Base-by-base conservation (phyloP, 2,888 invertebrate genomes). In the Polyploca ridens region DNA sequence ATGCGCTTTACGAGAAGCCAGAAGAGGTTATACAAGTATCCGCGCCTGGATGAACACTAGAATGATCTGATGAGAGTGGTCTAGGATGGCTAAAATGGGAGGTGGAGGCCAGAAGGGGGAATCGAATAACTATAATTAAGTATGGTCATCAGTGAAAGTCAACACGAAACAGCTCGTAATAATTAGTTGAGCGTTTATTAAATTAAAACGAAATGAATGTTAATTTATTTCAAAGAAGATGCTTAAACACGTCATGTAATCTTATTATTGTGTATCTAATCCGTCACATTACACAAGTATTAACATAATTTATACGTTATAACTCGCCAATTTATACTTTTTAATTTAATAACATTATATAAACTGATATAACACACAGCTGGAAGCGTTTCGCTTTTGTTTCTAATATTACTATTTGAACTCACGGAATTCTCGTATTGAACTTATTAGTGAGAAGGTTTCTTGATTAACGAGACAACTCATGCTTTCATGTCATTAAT, bases 251-350 rank as follows among this genome's bases (percentile, higher is more conserved):
- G 14, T 61, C 16, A 61, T 61, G 41, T 13, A 41, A 41, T 41
- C 16, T 44, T 16, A 58, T 63, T 38, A 41, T 16, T 35, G 66
- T 68, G 61, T 64, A 64, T 66, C 66, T 67, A 63, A 64, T 64
- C 62, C 58, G 58, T 66, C 41, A 11, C 27, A 65, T 73, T 73
- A 69, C 69, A 71, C 68, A 75, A 75, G 60, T 63, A 70, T 72
- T 75, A 73, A 72, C 75, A 73, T 75, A 75, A 73, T 75, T 69
- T 70, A 62, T 60, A 62, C 66, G 63, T 66, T 61, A 27, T 6
- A 65, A 68, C 65, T 62, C 8, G 65, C 57, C 41, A 65, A 46
- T 66, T 62, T 64, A 61, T 63, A 54, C 35, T 63, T 62, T 58
- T 35, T 62, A 65, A 66, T 70, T 66, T 69, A 69, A 70, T 71